Conservation (phyloP, 1,140 invertebrate species). For the Stegodyphus dumicola region DNA sequence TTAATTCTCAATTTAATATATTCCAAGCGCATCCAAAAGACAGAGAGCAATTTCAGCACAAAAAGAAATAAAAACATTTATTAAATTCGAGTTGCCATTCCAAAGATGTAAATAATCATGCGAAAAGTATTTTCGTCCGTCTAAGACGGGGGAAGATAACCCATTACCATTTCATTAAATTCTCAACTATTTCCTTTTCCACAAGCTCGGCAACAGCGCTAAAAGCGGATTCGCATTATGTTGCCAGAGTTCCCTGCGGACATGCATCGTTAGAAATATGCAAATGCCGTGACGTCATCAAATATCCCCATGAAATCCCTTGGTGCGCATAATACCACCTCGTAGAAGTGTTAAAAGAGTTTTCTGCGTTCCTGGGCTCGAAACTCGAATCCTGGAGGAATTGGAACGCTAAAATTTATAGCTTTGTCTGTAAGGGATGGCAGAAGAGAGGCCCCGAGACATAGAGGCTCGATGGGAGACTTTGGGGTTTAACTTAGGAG, state of each 20-base stretch:
- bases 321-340: conserved; percentile 20
- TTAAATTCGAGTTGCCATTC: too few relatives aligned
- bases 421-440: conserved; percentile 12
- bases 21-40: too few relatives aligned
- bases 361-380: not conserved
- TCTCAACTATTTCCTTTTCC: conserved; percentile 41
- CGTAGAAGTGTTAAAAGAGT: conserved; percentile 22
- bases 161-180: conserved; percentile 50
- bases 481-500: not conserved
- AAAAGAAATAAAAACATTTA: not conserved
- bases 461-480: not conserved
- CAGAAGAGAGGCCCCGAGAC: too few relatives aligned
- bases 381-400: conserved; percentile 32
- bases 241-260: conserved; percentile 8
- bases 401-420: conserved; percentile 32
- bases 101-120: not conserved
- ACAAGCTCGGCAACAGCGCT: not conserved
- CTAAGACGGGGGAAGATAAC: conserved; percentile 25
- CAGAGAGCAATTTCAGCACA: not conserved
- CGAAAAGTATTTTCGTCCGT: conserved; percentile 8
- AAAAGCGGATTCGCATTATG: conserved; percentile 14
- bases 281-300: conserved; percentile 48
- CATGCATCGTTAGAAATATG: conserved; percentile 41
- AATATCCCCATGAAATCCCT: conserved; percentile 19
- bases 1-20: too few relatives aligned